Evolutionary conservation across 2,113 vertebrate species (phyloP).

Genomic region (Sorex fumeus): DNA sequence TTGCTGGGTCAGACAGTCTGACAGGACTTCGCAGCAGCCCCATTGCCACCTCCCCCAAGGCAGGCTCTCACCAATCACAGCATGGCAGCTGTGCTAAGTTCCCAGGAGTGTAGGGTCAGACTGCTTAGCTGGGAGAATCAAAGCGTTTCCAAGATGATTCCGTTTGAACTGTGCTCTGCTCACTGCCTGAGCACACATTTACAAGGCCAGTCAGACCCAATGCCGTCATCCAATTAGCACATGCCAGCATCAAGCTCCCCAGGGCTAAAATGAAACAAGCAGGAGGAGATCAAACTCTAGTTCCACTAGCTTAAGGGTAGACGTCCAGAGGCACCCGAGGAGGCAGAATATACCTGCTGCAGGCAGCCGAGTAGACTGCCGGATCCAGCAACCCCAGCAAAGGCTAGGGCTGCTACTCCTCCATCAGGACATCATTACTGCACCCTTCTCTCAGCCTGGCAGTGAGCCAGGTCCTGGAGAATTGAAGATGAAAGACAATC

Average conservation of each 20-base stretch:
- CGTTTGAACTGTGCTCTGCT: constrained; percentile 72
- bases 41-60: not conserved
- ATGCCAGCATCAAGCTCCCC: constrained; percentile 60
- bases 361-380: constrained; percentile 21
- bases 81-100: constrained; percentile 47
- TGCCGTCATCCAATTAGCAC: constrained; percentile 75
- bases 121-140: constrained; percentile 75
- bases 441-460: constrained; percentile 29
- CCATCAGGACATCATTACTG: constrained; percentile 30
- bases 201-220: constrained; percentile 56
- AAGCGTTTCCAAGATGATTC: constrained; percentile 75
- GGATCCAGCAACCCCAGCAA: constrained; percentile 6
- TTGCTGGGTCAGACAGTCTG: not conserved
- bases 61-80: constrained; percentile 21
- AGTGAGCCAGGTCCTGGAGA: constrained; percentile 51
- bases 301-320: constrained; percentile 32
- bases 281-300: constrained; percentile 70
- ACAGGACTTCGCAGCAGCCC: not conserved
- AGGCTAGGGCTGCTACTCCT: not conserved
- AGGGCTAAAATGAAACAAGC: constrained; percentile 65
- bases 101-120: constrained; percentile 53
- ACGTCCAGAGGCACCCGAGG: constrained; percentile 57
- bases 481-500: constrained; percentile 69
- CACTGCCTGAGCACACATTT: constrained; percentile 59
- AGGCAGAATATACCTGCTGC: constrained; percentile 49